Percentiles rank a stretch among this genome's conserved stretches.
Conservation (phyloP, 2,113 vertebrate species). For the Willisornis vidua region DNA sequence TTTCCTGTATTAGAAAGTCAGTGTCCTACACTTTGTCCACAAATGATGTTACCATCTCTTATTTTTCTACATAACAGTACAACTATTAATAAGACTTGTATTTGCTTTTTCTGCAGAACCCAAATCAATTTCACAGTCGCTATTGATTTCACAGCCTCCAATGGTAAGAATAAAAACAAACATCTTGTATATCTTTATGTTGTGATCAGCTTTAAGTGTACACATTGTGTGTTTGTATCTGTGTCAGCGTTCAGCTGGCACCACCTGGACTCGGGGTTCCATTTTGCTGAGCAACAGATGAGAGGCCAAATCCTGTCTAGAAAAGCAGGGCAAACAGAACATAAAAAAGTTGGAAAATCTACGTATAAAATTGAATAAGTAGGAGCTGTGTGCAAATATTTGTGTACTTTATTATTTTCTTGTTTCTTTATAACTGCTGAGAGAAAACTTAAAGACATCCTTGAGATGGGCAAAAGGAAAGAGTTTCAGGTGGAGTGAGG, state of each 20-base stretch:
- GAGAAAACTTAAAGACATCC: background rate
- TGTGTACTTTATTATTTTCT: background rate
- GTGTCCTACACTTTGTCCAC: background rate
- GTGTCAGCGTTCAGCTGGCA: background rate
- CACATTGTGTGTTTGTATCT: background rate
- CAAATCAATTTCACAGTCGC: conserved; percentile 99
- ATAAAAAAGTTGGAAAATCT: background rate
- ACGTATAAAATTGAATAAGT: background rate
- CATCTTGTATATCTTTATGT: background rate
- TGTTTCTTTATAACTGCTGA: background rate
- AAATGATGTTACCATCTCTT: background rate
- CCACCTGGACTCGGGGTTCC: background rate
- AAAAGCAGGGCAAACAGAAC: background rate
- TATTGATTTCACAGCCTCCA: conserved; percentile 98
- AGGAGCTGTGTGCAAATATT: background rate
- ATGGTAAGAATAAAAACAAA: conserved; percentile 83
- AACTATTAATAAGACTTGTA: conserved; percentile 8
- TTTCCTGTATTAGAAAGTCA: background rate
- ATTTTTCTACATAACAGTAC: background rate
- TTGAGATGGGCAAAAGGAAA: background rate
- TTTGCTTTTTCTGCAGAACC: conserved; percentile 84
- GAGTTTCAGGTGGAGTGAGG: background rate
- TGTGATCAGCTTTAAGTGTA: background rate
- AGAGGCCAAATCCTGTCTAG: background rate
- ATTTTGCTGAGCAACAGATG: background rate